phyloP scores from a whole-genome alignment of 2,888 invertebrate species.

The Orthosia incerta region DNA sequence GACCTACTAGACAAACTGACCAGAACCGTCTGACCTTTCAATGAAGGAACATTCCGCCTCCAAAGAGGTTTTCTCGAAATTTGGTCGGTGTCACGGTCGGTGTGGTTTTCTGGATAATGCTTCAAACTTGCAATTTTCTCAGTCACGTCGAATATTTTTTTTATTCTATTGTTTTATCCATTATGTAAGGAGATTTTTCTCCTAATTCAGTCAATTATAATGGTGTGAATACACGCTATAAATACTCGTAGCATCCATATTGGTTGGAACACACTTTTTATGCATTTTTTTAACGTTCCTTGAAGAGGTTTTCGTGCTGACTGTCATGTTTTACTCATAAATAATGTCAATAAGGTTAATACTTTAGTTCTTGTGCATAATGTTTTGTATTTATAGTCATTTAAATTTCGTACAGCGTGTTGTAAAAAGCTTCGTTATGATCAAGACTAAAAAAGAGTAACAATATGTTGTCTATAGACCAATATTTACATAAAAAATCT shows the following conservation, averaged over 20 bases:
- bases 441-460: background rate
- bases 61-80: background rate
- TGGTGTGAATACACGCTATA: slow-evolving; percentile 3
- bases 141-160: background rate
- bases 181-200: background rate
- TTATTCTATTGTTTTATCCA: background rate
- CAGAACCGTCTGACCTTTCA: background rate
- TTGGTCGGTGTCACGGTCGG: background rate
- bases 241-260: slow-evolving; percentile 2
- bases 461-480: background rate
- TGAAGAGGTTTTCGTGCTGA: slow-evolving; percentile 42
- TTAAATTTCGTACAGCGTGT: slow-evolving; percentile 65
- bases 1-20: too few relatives aligned
- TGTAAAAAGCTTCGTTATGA: slow-evolving; percentile 22
- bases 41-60: background rate
- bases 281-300: slow-evolving; percentile 26
- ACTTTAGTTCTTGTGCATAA: slow-evolving; percentile 64
- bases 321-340: slow-evolving; percentile 68
- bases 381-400: slow-evolving; percentile 47
- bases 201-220: background rate
- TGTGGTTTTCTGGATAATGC: too few relatives aligned
- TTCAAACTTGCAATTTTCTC: background rate
- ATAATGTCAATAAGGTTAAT: slow-evolving; percentile 72
- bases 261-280: background rate
- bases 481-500: background rate